Evolutionary conservation across 1,140 invertebrate species (phyloP), one percentile per base, ranked within the genome.

Genomic region (Platyura marginata): DNA sequence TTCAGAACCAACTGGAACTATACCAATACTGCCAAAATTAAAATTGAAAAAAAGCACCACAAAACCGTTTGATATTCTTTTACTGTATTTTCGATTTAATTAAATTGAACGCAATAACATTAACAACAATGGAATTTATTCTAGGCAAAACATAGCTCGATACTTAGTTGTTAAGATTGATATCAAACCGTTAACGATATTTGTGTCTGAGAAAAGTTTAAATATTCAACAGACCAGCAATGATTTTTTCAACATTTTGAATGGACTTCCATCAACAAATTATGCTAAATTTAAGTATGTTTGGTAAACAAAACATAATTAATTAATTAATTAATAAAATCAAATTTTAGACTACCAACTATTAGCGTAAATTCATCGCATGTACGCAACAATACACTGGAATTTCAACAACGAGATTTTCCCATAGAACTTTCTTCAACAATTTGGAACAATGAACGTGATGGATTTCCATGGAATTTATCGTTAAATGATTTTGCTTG

Each of bases 391-490:
- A 29, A 29, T 13, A 29, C 25, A 6, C 6, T 29, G 6, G 25
- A 29, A 8, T 29, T 29, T 29, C 6, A 29, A 11, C n/a, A 38
- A 38, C 3, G 3, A 18, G 16, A 34, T 34, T 38, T 38, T 38
- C 36, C 36, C 5, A 38, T 38, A 18, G 20, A 20, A 18, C 11
- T 38, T n/a, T 11, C 36, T n/a, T n/a, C 16, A 18, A 21, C 25
- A 8, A 13, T 18, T 18, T 38, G 36, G 36, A 38, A 18, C n/a
- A n/a, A 18, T 18, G 36, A 63, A 44, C 62, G 56, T 41, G 60
- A 65, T 23, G 71, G 65, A 50, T 73, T 74, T 51, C 71, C 72
- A 3, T 75, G 71, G 71, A 68, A 58, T 4, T 49, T 74, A 35
- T 61, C 64, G 23, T 53, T 74, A 18, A 50, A 55, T 5, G 63